These are phyloP conservation scores for Amphipyra tragopoginis DNA, from an alignment of 2,888 invertebrate genomes.

Conservation along the genomic window DNA sequence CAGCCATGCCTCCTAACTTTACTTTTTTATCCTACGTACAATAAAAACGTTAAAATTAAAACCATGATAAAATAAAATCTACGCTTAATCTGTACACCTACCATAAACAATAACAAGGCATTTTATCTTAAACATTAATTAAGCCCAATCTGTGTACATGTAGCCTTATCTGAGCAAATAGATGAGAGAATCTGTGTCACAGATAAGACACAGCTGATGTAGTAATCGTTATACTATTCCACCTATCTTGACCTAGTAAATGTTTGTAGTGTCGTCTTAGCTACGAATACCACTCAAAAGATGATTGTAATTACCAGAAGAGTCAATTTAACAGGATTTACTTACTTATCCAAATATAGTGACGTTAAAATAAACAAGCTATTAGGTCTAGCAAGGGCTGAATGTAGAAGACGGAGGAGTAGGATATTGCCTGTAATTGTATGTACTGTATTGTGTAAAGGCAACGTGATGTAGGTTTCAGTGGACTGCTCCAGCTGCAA, in stretches of 20 bases:
- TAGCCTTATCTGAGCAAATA: conserved; percentile 45
- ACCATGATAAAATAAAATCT: not conserved
- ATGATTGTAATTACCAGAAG: no score
- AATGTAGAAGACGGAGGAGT: no score
- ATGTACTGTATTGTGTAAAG: no score
- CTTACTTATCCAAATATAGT: no score
- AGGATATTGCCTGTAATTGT: no score
- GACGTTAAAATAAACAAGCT: no score
- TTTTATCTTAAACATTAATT: conserved; percentile 42
- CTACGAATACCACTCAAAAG: not conserved
- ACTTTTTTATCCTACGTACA: no score
- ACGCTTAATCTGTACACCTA: conserved; percentile 1
- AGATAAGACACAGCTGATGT: conserved; percentile 51
- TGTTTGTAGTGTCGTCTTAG: not conserved
- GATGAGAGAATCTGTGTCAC: conserved; percentile 42
- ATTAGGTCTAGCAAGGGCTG: no score
- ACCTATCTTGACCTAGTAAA: conserved; percentile 25
- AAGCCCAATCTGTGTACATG: conserved; percentile 39
- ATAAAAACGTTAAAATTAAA: not conserved
- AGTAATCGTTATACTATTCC: conserved; percentile 26
- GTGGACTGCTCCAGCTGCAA: no score
- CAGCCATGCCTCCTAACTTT: not conserved
- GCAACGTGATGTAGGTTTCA: no score
- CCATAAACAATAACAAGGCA: conserved; percentile 40
- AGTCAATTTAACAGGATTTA: no score